A percentile compares a stretch with the other conserved stretches of the same genome.
Conservation (phyloP, 1,140 invertebrate species). For the Acyrthosiphon pisum region DNA sequence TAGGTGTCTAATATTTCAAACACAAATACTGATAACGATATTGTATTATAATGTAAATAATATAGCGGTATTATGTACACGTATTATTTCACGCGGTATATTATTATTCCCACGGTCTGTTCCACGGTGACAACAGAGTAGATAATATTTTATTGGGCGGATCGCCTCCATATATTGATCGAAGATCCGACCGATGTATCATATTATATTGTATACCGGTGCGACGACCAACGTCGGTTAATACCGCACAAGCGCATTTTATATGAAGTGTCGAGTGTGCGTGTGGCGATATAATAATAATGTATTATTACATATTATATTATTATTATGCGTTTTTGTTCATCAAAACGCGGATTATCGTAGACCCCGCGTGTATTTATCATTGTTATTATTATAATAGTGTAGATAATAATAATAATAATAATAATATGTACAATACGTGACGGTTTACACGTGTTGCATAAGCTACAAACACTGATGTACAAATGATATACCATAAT, state of each 20-base stretch:
- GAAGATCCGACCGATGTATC: background rate
- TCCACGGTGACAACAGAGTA: background rate
- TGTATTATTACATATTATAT: background rate
- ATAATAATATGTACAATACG: background rate
- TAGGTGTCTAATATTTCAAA: background rate
- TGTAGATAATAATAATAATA: background rate
- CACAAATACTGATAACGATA: background rate
- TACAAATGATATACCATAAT: too few species aligned
- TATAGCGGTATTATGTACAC: background rate
- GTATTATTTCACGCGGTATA: background rate
- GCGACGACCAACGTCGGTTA: background rate
- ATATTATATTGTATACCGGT: background rate
- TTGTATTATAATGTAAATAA: background rate
- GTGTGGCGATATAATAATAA: background rate
- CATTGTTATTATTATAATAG: too few species aligned
- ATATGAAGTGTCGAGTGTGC: background rate
- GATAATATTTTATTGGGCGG: background rate
- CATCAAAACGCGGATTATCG: slow-evolving; percentile 6
- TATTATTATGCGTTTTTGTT: background rate
- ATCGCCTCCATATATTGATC: background rate
- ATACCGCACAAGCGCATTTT: background rate
- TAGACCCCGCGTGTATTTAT: background rate
- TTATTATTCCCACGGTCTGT: background rate
- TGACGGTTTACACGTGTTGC: slow-evolving; percentile 32
- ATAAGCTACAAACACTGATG: background rate